A percentile compares a stretch with the other conserved stretches of the same genome.
Conservation (phyloP, 2,888 invertebrate genomes). For the Buathra laborator region DNA sequence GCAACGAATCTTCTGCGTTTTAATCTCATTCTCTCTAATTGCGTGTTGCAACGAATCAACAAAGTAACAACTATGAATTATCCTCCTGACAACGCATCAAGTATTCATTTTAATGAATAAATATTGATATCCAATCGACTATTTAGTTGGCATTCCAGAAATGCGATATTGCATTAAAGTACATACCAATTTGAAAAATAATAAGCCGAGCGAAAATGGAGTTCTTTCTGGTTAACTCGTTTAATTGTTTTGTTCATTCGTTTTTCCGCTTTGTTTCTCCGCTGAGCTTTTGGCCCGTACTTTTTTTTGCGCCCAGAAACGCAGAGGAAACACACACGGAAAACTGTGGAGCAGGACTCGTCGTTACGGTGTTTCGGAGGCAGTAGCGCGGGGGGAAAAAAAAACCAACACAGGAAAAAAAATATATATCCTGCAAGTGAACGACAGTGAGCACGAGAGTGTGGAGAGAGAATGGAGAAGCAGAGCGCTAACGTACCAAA, state of each 20-base stretch:
- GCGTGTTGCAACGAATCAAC: background rate
- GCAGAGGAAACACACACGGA: background rate
- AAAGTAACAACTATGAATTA: background rate
- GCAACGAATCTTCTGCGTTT: background rate
- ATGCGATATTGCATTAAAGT: background rate
- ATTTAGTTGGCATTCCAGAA: too few species aligned
- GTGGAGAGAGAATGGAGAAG: background rate
- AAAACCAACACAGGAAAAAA: background rate
- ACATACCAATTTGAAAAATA: background rate
- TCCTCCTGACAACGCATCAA: background rate
- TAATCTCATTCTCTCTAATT: background rate
- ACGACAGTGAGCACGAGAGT: background rate
- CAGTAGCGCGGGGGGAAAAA: background rate
- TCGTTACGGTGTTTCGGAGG: background rate
- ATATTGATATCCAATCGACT: background rate
- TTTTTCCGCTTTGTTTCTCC: background rate
- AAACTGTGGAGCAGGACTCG: background rate
- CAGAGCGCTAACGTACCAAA: background rate
- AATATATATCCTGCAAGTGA: constrained; percentile 6
- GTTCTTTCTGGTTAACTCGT: background rate
- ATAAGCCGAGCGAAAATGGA: background rate
- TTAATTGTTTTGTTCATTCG: background rate
- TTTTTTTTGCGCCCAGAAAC: background rate
- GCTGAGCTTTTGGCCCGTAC: background rate
- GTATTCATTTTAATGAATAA: too few species aligned